Percentiles rank a stretch among this genome's conserved stretches.
phyloP scores from a whole-genome alignment of 1,140 invertebrate species.

The Dinothrombium tinctorium region DNA sequence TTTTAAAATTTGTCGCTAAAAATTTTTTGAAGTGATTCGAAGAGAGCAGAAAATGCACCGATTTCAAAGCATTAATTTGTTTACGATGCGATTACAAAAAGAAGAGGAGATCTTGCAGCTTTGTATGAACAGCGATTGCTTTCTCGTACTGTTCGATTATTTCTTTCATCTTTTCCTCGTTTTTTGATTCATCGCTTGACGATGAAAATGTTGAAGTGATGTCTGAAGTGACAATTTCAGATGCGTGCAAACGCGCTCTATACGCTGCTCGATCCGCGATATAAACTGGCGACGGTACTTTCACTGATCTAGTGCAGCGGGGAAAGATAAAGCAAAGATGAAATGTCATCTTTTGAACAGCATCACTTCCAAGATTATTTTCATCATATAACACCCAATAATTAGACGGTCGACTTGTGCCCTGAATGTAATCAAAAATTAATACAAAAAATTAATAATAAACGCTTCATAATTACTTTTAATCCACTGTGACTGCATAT shows the following conservation, averaged over 20 bases:
- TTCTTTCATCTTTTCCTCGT: no score
- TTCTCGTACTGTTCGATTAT: no score
- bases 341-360: conserved; percentile 15
- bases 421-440: neutral
- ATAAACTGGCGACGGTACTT: conserved; percentile 17
- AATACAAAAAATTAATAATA: neutral
- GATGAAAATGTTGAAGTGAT: no score
- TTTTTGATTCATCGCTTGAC: no score
- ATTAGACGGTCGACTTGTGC: conserved; percentile 13
- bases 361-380: conserved; percentile 13
- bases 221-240: no score
- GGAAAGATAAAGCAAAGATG: conserved; percentile 15
- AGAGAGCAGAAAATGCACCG: no score
- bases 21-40: no score
- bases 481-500: conserved; percentile 9
- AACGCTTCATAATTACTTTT: conserved; percentile 3
- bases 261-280: conserved; percentile 19
- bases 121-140: no score
- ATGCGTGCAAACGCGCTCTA: conserved; percentile 10
- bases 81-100: no score
- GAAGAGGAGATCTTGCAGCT: no score
- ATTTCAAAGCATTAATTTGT: no score
- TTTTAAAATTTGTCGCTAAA: no score
- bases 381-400: conserved; percentile 15
- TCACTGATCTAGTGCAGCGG: conserved; percentile 15